Evolutionary conservation across 1,140 invertebrate genomes (phyloP).

Genomic region (Halictus rubicundus): DNA sequence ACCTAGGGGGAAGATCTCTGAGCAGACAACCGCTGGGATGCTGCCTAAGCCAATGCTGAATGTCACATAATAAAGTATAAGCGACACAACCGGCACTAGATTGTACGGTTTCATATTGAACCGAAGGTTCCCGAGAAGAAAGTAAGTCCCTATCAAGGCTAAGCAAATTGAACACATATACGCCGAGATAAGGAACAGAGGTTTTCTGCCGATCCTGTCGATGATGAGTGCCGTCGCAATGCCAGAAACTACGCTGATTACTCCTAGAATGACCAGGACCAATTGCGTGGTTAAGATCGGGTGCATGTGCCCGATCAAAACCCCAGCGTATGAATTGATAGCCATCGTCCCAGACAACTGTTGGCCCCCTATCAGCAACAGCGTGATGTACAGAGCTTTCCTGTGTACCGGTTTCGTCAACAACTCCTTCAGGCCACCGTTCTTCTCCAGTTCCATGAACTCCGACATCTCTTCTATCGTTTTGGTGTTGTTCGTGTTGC

Average conservation of each 20-base stretch:
- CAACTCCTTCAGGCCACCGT: conserved; percentile 74
- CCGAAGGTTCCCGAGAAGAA: conserved; percentile 22
- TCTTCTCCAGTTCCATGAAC: conserved; percentile 34
- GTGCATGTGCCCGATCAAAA: neutral
- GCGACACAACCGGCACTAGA: conserved; percentile 82
- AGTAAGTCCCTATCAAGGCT: conserved; percentile 68
- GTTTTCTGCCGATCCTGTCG: conserved; percentile 37
- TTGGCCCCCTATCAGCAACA: conserved; percentile 24
- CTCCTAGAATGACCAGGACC: neutral
- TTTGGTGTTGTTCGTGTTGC: neutral
- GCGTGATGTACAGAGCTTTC: conserved; percentile 60
- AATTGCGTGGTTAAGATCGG: rapidly evolving
- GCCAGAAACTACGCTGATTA: neutral
- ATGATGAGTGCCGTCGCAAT: neutral
- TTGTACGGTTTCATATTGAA: conserved; percentile 62
- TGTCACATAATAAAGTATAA: conserved; percentile 83
- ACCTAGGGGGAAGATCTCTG: conserved; percentile 86
- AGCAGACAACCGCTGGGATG: conserved; percentile 85
- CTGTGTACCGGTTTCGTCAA: conserved; percentile 81
- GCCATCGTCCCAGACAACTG: conserved; percentile 20
- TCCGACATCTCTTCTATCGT: neutral
- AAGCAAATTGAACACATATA: conserved; percentile 70
- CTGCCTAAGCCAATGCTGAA: conserved; percentile 85
- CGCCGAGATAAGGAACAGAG: conserved; percentile 50
- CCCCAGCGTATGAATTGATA: neutral